Evolutionary conservation across 2,113 vertebrate genomes (phyloP).

Genomic region (Sander vitreus): DNA sequence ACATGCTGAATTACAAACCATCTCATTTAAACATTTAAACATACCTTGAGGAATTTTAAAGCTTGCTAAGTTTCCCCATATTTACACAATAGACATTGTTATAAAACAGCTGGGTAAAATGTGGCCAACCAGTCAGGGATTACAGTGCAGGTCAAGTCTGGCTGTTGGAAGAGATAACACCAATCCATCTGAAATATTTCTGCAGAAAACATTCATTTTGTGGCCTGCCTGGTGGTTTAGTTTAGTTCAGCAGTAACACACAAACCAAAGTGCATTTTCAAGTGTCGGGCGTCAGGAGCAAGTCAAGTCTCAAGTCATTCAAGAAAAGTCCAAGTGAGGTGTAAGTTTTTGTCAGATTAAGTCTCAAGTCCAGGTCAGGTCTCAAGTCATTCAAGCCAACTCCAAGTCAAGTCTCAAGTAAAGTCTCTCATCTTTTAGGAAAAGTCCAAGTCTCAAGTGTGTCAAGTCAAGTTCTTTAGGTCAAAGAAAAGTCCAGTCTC

Average conservation of each 20-base stretch:
- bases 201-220: neutral
- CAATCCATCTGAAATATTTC: neutral
- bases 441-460: neutral
- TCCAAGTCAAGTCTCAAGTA: neutral
- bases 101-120: conserved; percentile 24
- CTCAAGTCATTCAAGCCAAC: neutral
- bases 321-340: neutral
- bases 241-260: conserved; percentile 7
- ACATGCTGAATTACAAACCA: conserved; percentile 31
- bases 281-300: neutral
- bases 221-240: neutral
- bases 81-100: conserved; percentile 8
- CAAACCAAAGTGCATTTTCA: neutral
- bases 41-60: neutral
- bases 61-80: conserved; percentile 6
- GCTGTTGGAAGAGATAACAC: neutral
- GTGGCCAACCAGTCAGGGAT: conserved; percentile 25
- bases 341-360: neutral
- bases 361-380: neutral
- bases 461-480: no score
- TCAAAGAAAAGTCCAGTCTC: no score
- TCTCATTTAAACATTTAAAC: conserved; percentile 32
- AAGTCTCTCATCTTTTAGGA: neutral
- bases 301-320: neutral
- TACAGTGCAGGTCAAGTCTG: conserved; percentile 1